These are phyloP conservation scores for Ornithorhynchus anatinus DNA, from an alignment of 2,113 vertebrate genomes.

Conservation along the genomic window DNA sequence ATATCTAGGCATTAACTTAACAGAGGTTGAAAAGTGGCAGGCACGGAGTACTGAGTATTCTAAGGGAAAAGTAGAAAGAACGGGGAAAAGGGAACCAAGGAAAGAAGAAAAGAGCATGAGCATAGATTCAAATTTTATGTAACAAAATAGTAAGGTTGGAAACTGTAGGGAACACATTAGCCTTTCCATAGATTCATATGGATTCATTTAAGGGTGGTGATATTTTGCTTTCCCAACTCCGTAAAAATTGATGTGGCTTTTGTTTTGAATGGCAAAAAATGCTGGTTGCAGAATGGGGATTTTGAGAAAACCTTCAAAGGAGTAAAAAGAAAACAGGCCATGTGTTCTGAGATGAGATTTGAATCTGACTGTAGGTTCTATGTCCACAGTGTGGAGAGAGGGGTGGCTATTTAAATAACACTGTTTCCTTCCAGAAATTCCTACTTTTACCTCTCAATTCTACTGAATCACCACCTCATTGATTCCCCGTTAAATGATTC, in stretches of 20 bases:
- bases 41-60: not conserved
- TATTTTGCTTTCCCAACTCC: constrained; percentile 18
- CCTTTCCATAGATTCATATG: not conserved
- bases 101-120: not conserved
- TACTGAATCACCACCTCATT: constrained; percentile 62
- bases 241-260: not conserved
- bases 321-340: constrained; percentile 21
- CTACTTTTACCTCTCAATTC: constrained; percentile 43
- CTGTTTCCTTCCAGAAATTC: constrained; percentile 61
- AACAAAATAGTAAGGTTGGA: not conserved
- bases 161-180: not conserved
- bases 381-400: too few relatives aligned
- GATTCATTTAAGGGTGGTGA: not conserved
- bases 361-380: too few relatives aligned
- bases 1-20: too few relatives aligned
- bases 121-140: not conserved
- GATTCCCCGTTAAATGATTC: constrained; percentile 66
- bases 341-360: constrained; percentile 64
- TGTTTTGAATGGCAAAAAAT: constrained; percentile 34
- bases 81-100: not conserved
- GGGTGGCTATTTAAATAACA: constrained; percentile 68
- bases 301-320: constrained; percentile 33
- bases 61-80: not conserved
- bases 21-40: not conserved
- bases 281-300: constrained; percentile 3